Evolutionary conservation across 2,888 invertebrate species (phyloP).

Genomic region (Agriopis leucophaearia): DNA sequence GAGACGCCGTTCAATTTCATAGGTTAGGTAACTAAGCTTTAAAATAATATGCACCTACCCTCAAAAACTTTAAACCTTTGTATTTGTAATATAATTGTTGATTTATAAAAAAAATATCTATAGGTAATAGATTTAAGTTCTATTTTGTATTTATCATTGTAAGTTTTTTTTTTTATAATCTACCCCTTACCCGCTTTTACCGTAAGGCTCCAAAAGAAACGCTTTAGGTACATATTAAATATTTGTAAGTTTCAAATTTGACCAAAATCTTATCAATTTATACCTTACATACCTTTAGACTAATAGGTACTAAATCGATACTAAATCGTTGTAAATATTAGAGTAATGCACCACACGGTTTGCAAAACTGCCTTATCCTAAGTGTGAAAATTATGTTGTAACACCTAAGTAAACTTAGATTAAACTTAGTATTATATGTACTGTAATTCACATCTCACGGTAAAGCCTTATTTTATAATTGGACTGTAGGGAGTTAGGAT

Average conservation of each 20-base stretch:
- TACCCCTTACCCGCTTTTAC: constrained; percentile 3
- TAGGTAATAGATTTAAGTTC: constrained; percentile 7
- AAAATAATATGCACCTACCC: constrained; percentile 13
- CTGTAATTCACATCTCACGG: constrained; percentile 76
- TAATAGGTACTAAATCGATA: constrained; percentile 53
- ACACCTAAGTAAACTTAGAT: constrained; percentile 5
- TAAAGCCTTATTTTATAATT: constrained; percentile 84
- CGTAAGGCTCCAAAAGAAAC: constrained; percentile 53
- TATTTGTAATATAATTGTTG: background rate
- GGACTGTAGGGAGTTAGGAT: constrained; percentile 54
- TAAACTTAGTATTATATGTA: constrained; percentile 22
- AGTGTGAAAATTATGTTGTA: constrained; percentile 55
- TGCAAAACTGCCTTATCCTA: constrained; percentile 81
- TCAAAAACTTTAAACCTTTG: constrained; percentile 10
- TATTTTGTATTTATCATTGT: background rate
- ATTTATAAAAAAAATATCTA: background rate
- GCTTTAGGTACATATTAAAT: constrained; percentile 66
- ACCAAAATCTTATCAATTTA: constrained; percentile 73
- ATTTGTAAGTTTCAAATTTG: constrained; percentile 62
- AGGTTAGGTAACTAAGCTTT: constrained; percentile 17
- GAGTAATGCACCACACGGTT: constrained; percentile 74
- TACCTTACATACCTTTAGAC: constrained; percentile 35
- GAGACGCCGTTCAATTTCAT: background rate
- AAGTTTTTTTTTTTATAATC: background rate
- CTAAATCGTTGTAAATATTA: constrained; percentile 68